Evolutionary conservation across 1,140 invertebrate genomes (phyloP), one percentile per base, ranked within the genome.

Genomic region (Drosophila nigrodunni): DNA sequence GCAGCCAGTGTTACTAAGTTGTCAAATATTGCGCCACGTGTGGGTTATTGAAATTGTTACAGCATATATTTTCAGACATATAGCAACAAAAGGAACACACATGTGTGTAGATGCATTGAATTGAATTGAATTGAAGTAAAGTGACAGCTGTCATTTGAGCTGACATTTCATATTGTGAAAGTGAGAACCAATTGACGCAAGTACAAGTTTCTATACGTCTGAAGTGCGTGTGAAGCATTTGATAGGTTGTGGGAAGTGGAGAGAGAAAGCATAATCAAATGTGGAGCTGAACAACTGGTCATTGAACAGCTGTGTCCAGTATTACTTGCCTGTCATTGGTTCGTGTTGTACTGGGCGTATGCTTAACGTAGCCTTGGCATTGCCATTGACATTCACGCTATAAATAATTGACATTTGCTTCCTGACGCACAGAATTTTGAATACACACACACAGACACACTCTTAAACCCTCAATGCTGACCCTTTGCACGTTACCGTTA

Each of bases 91-190:
- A 13, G 39, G 41, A 44, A 34, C 13, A 54, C 39, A 64, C 60
- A 62, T 37, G 44, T 50, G n/a, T 37, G 49, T 41, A 41, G 54
- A 15, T 52, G 65, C 49, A 69, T 57, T 41, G 54, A 55, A 55
- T 55, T 37, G 35, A 15, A n/a, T 39, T 52, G 35, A 44, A 41
- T 11, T 15, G 60, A 54, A 35, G 65, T 41, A 50, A 67, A 67
- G 41, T 79, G 77, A 77, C 81, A 83, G 81, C 60, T 80, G 81
- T 77, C 81, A 66, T 49, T 67, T 59, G 52, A 61, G 46, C 7
- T 77, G 74, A 83, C 69, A 77, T 83, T 77, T 80, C 46, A 60
- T 73, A 77, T 60, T 69, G 70, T 66, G 21, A 59, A 69, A 34
- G 70, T 11, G 34, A 50, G 55, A 7, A 57, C 21, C 41, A 34